Evolutionary conservation across 2,888 invertebrate genomes (phyloP).

Genomic region (Biston stratarius): DNA sequence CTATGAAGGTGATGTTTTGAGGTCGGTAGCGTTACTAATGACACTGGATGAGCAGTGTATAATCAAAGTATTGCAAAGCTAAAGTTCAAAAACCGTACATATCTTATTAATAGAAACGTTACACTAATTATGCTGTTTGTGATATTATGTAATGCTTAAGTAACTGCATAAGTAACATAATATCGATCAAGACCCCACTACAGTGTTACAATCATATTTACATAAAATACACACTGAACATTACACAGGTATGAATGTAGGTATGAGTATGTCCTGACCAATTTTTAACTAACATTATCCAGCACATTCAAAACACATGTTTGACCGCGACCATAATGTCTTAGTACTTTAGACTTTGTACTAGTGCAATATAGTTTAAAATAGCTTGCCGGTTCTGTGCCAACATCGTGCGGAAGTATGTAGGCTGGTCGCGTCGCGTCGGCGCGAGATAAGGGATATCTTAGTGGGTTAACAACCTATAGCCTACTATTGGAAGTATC

Average conservation of each 20-base stretch:
- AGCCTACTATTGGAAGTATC: constrained; percentile 71
- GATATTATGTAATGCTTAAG: no score
- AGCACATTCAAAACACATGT: constrained; percentile 38
- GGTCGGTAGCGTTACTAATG: no score
- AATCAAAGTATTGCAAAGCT: no score
- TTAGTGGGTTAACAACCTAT: constrained; percentile 84
- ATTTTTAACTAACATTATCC: constrained; percentile 40
- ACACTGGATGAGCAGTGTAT: no score
- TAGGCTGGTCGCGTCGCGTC: constrained; percentile 72
- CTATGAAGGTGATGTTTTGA: no score
- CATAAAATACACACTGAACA: not conserved
- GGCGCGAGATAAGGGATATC: constrained; percentile 76
- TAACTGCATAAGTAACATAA: no score
- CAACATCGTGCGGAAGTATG: constrained; percentile 72
- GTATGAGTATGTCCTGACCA: constrained; percentile 24
- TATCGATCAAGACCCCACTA: not conserved
- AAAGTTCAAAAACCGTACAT: no score
- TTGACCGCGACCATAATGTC: constrained; percentile 9
- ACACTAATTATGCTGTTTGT: no score
- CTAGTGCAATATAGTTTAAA: constrained; percentile 30
- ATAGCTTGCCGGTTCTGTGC: constrained; percentile 29
- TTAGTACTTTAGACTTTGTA: constrained; percentile 33
- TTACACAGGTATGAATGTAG: constrained; percentile 3
- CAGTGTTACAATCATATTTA: not conserved
- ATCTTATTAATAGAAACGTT: no score